Conservation (phyloP, 2,888 invertebrate species). For the Pseudococcus longispinus region DNA sequence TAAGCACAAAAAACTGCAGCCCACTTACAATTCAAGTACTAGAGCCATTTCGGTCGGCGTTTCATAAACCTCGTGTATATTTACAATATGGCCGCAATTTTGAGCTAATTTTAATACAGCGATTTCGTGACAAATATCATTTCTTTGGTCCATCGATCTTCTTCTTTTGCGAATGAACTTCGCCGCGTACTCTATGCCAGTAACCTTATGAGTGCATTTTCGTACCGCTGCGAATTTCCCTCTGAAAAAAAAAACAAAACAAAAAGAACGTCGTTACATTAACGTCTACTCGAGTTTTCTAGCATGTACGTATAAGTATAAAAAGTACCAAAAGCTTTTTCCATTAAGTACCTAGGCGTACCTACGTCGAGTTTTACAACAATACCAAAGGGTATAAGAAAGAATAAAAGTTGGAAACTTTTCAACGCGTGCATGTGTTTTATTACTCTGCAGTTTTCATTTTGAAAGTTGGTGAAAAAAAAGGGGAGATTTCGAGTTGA, state of each 20-base stretch:
- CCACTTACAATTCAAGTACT: conserved; percentile 84
- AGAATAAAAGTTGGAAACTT: conserved; percentile 6
- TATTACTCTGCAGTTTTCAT: background rate
- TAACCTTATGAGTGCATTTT: conserved; percentile 84
- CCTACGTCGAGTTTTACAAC: background rate
- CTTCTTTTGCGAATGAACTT: conserved; percentile 93
- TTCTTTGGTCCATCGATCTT: conserved; percentile 82
- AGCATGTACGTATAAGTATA: background rate
- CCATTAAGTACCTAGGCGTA: background rate
- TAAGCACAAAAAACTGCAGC: conserved; percentile 13
- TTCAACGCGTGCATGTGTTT: background rate
- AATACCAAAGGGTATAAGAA: background rate
- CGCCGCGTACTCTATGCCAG: conserved; percentile 91
- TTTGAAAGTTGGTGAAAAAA: background rate
- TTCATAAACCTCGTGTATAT: conserved; percentile 81
- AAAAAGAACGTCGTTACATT: background rate
- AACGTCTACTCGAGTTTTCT: background rate
- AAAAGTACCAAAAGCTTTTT: background rate
- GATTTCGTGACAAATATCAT: conserved; percentile 92
- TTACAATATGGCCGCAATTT: conserved; percentile 83
- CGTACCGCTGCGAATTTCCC: conserved; percentile 97
- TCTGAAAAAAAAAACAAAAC: conserved; percentile 70
- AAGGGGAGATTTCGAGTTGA: background rate
- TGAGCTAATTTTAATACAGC: conserved; percentile 88
- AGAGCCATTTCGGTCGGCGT: conserved; percentile 75